These are phyloP conservation scores for Drosophila picticornis DNA, from an alignment of 2,888 invertebrate species.

Conservation along the genomic window DNA sequence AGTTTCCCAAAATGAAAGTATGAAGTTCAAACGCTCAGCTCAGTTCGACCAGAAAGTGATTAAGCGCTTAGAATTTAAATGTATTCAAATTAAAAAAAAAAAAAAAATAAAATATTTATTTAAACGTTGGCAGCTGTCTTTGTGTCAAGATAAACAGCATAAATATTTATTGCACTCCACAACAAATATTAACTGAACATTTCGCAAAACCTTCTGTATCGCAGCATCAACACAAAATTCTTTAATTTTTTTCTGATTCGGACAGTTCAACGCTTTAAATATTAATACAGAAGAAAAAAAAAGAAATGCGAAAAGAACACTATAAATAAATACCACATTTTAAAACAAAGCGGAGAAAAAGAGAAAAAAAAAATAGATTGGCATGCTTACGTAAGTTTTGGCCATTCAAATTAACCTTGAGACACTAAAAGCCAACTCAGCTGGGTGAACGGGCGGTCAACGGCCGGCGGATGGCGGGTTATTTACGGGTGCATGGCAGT, in stretches of 20 bases:
- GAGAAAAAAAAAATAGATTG: conserved; percentile 20
- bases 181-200: conserved; percentile 59
- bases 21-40: conserved; percentile 9
- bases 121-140: conserved; percentile 1
- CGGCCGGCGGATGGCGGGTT: conserved; percentile 27
- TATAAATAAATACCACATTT: conserved; percentile 30
- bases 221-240: conserved; percentile 52
- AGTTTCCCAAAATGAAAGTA: conserved; percentile 5
- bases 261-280: conserved; percentile 30
- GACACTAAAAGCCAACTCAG: conserved; percentile 64
- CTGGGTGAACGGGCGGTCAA: conserved; percentile 21
- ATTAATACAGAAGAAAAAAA: conserved; percentile 14
- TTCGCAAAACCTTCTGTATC: conserved; percentile 48
- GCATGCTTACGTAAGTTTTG: conserved; percentile 61
- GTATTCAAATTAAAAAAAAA: conserved; percentile 17
- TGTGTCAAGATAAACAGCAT: conserved; percentile 44
- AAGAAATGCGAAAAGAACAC: conserved; percentile 19
- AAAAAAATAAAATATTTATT: not conserved
- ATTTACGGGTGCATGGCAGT: conserved; percentile 42
- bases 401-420: conserved; percentile 77
- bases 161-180: conserved; percentile 70
- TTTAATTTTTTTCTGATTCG: conserved; percentile 55
- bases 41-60: conserved; percentile 5
- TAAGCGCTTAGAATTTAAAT: conserved; percentile 18
- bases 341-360: conserved; percentile 22